These are phyloP conservation scores for Enteromius argenteus DNA, from an alignment of 2,797 vertebrate genomes.

Conservation along the genomic window DNA sequence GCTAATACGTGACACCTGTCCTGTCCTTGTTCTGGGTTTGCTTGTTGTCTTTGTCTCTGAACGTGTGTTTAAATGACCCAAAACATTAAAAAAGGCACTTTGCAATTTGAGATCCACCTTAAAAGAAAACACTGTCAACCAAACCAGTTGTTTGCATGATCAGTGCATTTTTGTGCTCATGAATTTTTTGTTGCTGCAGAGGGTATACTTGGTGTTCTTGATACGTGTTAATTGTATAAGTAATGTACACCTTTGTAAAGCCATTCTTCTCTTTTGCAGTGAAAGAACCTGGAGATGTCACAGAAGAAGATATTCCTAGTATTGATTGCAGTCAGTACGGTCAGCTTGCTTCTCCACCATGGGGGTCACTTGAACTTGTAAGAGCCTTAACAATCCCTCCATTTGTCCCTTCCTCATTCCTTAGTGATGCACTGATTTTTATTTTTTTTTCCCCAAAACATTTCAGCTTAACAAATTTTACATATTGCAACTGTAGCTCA, in stretches of 20 bases:
- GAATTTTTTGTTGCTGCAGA: not conserved
- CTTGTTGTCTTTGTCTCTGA: not conserved
- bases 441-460: not conserved
- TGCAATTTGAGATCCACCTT: slow-evolving; percentile 1
- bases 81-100: not conserved
- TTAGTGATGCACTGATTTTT: not conserved
- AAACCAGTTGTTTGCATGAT: not conserved
- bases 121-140: not conserved
- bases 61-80: not conserved
- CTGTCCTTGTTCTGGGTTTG: not conserved
- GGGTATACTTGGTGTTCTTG: not conserved
- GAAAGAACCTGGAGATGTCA: slow-evolving; percentile 70
- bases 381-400: slow-evolving; percentile 55
- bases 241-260: not conserved
- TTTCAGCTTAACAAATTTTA: not conserved
- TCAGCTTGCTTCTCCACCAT: slow-evolving; percentile 85
- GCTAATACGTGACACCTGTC: slow-evolving; percentile 4
- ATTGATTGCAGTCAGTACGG: slow-evolving; percentile 79
- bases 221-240: not conserved
- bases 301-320: slow-evolving; percentile 85
- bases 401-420: not conserved
- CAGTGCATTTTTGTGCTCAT: not conserved
- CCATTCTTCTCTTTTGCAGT: slow-evolving; percentile 51
- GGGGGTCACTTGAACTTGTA: slow-evolving; percentile 84
- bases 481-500: not conserved